Percentiles rank a stretch among this genome's conserved stretches.
These are phyloP conservation scores for Montipora foliosa DNA, from an alignment of 64 coral and sea anemone genomes.

Conservation along the genomic window DNA sequence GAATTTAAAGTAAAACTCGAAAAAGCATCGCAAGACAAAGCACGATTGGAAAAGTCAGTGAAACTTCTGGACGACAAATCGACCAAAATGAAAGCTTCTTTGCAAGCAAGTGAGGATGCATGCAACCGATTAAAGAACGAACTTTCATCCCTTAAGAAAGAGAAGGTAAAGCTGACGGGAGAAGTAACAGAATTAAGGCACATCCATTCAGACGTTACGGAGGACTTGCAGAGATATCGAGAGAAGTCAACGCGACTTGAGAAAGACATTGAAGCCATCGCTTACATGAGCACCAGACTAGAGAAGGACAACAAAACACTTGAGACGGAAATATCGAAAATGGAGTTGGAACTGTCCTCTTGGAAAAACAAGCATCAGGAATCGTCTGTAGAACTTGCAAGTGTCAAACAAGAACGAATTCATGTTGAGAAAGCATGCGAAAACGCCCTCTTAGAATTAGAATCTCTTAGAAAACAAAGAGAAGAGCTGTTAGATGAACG, in stretches of 20 bases:
- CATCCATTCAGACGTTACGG: constrained; percentile 1
- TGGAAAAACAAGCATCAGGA: constrained; percentile 22
- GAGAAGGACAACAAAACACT: constrained; percentile 64
- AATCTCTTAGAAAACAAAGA: constrained; percentile 13
- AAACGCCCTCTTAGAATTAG: constrained; percentile 1
- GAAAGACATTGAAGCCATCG: constrained; percentile 67
- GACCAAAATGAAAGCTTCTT: constrained; percentile 17
- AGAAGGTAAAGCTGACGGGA: constrained; percentile 35
- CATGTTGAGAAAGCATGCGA: not conserved
- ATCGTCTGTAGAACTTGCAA: not conserved
- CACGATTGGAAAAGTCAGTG: constrained; percentile 50
- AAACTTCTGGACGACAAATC: constrained; percentile 55
- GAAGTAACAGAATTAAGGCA: constrained; percentile 53
- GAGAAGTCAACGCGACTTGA: constrained; percentile 65
- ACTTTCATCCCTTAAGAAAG: constrained; percentile 19
- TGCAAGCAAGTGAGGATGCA: constrained; percentile 54
- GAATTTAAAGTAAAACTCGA: constrained; percentile 76
- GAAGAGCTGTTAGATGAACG: not conserved
- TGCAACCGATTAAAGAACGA: constrained; percentile 53
- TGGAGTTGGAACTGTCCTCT: constrained; percentile 43
- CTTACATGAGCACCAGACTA: constrained; percentile 67
- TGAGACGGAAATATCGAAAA: constrained; percentile 29
- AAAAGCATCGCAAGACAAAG: constrained; percentile 73
- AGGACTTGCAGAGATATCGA: constrained; percentile 56
- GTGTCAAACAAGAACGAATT: not conserved